Conservation (phyloP, 2,797 vertebrate species). For the Tragopan temminckii region DNA sequence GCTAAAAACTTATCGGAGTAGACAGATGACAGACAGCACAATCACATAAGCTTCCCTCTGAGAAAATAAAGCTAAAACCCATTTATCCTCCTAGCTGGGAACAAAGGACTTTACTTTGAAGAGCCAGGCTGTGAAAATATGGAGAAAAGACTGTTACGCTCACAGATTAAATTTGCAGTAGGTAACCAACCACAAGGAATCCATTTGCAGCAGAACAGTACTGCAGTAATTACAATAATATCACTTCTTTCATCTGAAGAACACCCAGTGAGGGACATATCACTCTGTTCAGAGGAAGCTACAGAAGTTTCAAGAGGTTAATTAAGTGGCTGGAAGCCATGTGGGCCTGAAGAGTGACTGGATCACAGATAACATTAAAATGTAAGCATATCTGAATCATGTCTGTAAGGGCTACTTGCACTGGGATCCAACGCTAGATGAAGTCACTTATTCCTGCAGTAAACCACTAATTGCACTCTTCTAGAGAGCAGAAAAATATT, state of each 20-base stretch:
- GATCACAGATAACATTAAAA: background rate
- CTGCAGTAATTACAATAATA: background rate
- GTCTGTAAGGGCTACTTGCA: background rate
- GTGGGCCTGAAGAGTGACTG: background rate
- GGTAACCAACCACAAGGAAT: background rate
- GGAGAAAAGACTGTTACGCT: background rate
- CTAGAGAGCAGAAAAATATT: background rate
- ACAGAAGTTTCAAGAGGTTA: background rate
- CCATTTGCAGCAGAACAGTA: background rate
- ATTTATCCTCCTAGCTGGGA: slow-evolving; percentile 42
- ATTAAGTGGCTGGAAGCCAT: background rate
- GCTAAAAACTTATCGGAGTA: slow-evolving; percentile 32
- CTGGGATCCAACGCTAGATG: background rate
- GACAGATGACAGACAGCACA: slow-evolving; percentile 67
- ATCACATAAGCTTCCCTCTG: slow-evolving; percentile 50
- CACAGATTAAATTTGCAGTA: background rate
- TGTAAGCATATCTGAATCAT: background rate
- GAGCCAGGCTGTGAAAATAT: slow-evolving; percentile 22
- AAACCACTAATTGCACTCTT: background rate
- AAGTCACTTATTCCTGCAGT: background rate
- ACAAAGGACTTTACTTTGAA: slow-evolving; percentile 54
- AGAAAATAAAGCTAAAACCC: slow-evolving; percentile 62
- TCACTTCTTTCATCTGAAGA: background rate
- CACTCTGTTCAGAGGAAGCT: background rate
- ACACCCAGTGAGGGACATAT: background rate